Evolutionary conservation across 2,113 vertebrate species (phyloP).

Genomic region (Equus quagga): DNA sequence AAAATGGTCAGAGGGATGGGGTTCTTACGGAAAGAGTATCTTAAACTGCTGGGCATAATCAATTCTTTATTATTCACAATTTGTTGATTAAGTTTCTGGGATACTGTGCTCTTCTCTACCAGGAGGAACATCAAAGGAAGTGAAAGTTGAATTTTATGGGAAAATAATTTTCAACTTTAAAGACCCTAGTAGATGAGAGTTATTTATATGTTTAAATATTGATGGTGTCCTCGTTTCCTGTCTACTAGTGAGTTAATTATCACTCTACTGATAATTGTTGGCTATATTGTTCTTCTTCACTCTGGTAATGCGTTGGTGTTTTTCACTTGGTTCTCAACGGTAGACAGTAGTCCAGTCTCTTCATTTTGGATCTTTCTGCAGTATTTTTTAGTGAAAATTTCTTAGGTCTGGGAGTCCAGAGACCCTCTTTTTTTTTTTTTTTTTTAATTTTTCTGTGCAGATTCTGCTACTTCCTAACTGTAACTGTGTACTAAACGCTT

Average conservation of each 20-base stretch:
- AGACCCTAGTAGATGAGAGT: not conserved
- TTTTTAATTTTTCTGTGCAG: too few relatives aligned
- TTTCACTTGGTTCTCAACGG: not conserved
- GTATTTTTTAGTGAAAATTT: not conserved
- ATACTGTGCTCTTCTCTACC: not conserved
- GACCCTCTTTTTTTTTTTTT: not conserved
- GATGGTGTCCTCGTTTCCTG: not conserved
- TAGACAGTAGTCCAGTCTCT: not conserved
- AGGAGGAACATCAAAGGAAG: not conserved
- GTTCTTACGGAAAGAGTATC: not conserved
- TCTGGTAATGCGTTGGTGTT: not conserved
- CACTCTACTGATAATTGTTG: not conserved
- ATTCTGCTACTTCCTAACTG: not conserved
- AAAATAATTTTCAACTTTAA: slow-evolving; percentile 6
- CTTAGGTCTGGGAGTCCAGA: not conserved
- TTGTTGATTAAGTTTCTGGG: not conserved
- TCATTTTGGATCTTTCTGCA: not conserved
- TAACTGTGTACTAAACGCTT: not conserved
- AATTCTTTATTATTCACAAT: not conserved
- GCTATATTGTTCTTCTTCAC: not conserved
- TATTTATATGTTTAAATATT: not conserved
- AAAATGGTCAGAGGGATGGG: not conserved
- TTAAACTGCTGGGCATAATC: not conserved
- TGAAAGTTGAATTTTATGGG: not conserved
- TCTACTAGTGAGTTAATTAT: not conserved